A percentile compares a stretch with the other conserved stretches of the same genome.
Evolutionary conservation across 2,797 vertebrate species (phyloP).

Genomic region (Microctenopoma steveboyesi): DNA sequence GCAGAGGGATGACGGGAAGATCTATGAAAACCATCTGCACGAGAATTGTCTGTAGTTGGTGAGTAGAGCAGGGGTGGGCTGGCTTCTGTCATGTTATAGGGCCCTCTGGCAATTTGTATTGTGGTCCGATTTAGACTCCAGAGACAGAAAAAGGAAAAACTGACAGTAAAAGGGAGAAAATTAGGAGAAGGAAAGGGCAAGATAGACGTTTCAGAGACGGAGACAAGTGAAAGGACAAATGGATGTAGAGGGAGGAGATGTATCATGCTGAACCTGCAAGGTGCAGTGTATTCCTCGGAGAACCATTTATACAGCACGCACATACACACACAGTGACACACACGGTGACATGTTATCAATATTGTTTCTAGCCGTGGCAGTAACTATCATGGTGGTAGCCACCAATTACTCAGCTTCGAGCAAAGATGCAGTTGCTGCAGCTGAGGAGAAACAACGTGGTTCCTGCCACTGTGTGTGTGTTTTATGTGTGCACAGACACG

Average conservation of each 20-base stretch:
- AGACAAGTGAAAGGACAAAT: slow-evolving; percentile 33
- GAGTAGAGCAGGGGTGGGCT: no score
- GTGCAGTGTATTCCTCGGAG: slow-evolving; percentile 51
- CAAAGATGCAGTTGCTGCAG: slow-evolving; percentile 51
- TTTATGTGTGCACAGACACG: slow-evolving; percentile 7
- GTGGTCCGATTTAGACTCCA: slow-evolving; percentile 15
- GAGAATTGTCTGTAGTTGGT: no score
- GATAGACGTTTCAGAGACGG: background rate
- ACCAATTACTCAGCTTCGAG: slow-evolving; percentile 71
- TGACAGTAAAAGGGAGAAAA: background rate
- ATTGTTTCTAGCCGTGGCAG: slow-evolving; percentile 57
- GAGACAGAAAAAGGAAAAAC: background rate
- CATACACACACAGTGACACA: slow-evolving; percentile 6
- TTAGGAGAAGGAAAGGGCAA: background rate
- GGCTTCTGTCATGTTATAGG: no score
- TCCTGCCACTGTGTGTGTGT: slow-evolving; percentile 22
- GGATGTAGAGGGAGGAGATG: slow-evolving; percentile 12
- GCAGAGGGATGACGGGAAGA: no score
- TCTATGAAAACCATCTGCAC: no score
- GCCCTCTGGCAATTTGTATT: background rate
- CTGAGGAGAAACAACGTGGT: slow-evolving; percentile 49
- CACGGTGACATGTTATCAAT: slow-evolving; percentile 64
- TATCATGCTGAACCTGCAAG: slow-evolving; percentile 36
- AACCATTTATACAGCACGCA: slow-evolving; percentile 46
- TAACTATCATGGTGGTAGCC: slow-evolving; percentile 55